Conservation (phyloP, 1,140 invertebrate genomes). For the Lamellibrachia luymesi region DNA sequence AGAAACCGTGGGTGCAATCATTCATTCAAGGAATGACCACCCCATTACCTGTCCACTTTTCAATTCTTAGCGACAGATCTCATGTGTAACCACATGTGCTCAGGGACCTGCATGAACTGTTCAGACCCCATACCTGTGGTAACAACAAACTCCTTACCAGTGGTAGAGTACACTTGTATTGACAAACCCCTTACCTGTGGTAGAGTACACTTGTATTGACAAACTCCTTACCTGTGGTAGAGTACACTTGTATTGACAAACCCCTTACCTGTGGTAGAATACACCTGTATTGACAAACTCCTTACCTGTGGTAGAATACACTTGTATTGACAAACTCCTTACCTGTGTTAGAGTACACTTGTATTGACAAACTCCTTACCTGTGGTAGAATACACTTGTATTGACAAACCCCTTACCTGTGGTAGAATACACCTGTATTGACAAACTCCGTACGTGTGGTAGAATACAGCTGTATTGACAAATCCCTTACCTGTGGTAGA, state of each 20-base stretch:
- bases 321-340: neutral
- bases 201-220: neutral
- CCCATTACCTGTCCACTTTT: neutral
- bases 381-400: neutral
- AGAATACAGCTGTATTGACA: too few species aligned
- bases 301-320: neutral
- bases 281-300: neutral
- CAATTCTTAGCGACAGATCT: neutral
- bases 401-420: neutral
- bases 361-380: neutral
- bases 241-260: neutral
- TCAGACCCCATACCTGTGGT: neutral
- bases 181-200: neutral
- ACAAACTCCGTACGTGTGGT: neutral
- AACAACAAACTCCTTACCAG: neutral
- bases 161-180: neutral
- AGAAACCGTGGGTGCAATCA: neutral
- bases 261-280: neutral
- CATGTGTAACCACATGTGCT: neutral
- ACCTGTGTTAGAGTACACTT: neutral
- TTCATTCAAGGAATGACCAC: neutral
- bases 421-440: neutral
- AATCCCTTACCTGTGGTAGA: too few species aligned
- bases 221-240: neutral
- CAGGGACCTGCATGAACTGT: neutral